These are phyloP conservation scores for Cyanocitta stelleri DNA, from an alignment of 2,113 vertebrate species.

Conservation along the genomic window DNA sequence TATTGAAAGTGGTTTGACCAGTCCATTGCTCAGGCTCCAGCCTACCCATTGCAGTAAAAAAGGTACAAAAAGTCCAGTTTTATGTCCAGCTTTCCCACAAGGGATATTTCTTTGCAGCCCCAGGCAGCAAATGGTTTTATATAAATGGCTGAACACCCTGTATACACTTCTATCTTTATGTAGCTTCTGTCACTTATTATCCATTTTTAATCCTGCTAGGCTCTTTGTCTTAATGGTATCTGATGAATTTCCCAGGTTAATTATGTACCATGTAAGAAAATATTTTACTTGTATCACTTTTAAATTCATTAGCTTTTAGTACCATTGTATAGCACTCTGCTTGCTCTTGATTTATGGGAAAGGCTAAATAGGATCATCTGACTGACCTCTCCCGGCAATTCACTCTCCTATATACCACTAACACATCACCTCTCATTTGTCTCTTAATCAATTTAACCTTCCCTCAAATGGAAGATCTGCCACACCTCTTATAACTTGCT, in stretches of 20 bases:
- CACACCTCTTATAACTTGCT: conserved; percentile 23
- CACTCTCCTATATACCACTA: conserved; percentile 53
- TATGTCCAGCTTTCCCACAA: not conserved
- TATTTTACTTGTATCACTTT: conserved; percentile 61
- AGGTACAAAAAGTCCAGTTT: not conserved
- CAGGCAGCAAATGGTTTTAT: conserved; percentile 36
- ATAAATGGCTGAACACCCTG: not conserved
- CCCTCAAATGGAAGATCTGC: not conserved
- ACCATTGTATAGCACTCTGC: conserved; percentile 43
- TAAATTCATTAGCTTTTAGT: conserved; percentile 65
- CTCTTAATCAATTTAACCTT: conserved; percentile 57
- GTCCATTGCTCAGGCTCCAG: not conserved
- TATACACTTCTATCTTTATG: not conserved
- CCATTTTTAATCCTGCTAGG: conserved; percentile 49
- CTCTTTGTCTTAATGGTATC: conserved; percentile 60
- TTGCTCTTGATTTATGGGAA: conserved; percentile 58
- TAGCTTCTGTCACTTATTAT: conserved; percentile 38
- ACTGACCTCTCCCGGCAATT: conserved; percentile 58
- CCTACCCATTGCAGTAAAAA: not conserved
- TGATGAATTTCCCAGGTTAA: conserved; percentile 61
- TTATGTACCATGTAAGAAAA: conserved; percentile 57
- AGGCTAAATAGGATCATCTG: conserved; percentile 54
- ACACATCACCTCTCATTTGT: conserved; percentile 58
- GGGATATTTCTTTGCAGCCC: conserved; percentile 9
- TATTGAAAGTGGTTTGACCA: not conserved